Percentiles rank a stretch among this genome's conserved stretches.
phyloP scores from a whole-genome alignment of 2,888 invertebrate genomes.

The Eledone cirrhosa region DNA sequence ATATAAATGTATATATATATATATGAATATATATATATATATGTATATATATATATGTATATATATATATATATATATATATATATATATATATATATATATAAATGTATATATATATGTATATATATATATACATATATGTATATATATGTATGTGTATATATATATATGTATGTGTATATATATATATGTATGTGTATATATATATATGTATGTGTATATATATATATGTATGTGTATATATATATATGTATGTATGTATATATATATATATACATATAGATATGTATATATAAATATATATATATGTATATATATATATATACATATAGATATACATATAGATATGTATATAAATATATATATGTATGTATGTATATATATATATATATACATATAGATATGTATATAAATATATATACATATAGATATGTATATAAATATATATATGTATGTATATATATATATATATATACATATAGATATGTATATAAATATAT shows the following conservation, averaged over 20 bases:
- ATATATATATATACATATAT: neutral
- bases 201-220: neutral
- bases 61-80: slow-evolving; percentile 2
- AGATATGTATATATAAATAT: neutral
- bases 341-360: neutral
- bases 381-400: neutral
- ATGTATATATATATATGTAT: neutral
- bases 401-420: neutral
- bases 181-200: neutral
- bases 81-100: neutral
- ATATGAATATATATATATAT: neutral
- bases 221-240: neutral
- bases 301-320: neutral
- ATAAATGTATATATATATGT: neutral
- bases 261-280: neutral
- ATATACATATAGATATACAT: neutral
- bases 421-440: neutral
- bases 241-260: neutral
- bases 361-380: neutral
- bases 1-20: neutral
- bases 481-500: neutral
- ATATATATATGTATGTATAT: neutral
- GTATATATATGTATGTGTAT: neutral
- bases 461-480: neutral
- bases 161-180: neutral